A percentile compares a stretch with the other conserved stretches of the same genome.
Conservation (phyloP, 1,140 invertebrate genomes). For the Listronotus oregonensis region DNA sequence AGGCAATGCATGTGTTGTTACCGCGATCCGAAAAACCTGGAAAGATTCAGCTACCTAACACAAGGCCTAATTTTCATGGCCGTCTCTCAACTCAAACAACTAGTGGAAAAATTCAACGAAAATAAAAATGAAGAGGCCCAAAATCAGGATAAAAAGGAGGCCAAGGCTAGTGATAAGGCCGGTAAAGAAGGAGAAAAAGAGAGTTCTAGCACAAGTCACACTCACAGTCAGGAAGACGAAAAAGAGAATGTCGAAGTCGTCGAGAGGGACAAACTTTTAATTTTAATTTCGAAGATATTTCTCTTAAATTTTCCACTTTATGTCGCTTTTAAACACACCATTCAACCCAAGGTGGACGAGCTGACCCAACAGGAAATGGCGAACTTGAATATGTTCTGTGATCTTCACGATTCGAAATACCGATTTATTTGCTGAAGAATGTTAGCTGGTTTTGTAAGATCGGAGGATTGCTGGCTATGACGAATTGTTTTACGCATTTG, state of each 20-base stretch:
- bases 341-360: conserved; percentile 76
- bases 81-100: conserved; percentile 74
- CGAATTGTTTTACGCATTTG: conserved; percentile 77
- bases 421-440: conserved; percentile 84
- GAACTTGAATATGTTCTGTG: conserved; percentile 81
- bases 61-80: conserved; percentile 79
- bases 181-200: background rate
- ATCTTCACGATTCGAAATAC: conserved; percentile 90
- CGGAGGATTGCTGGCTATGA: conserved; percentile 85
- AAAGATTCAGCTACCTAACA: conserved; percentile 83
- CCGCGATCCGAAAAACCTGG: conserved; percentile 87
- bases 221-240: conserved; percentile 42
- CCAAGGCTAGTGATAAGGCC: conserved; percentile 21
- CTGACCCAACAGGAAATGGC: conserved; percentile 77
- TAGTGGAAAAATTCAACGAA: conserved; percentile 59
- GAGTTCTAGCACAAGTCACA: conserved; percentile 27
- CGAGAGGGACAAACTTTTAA: conserved; percentile 78
- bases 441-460: conserved; percentile 90
- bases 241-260: conserved; percentile 53
- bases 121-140: conserved; percentile 39
- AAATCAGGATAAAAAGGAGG: conserved; percentile 27
- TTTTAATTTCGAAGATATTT: conserved; percentile 81
- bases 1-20: conserved; percentile 93
- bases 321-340: conserved; percentile 86
- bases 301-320: conserved; percentile 90